phyloP scores from a whole-genome alignment of 2,797 vertebrate genomes.

The Hirundo rustica region DNA sequence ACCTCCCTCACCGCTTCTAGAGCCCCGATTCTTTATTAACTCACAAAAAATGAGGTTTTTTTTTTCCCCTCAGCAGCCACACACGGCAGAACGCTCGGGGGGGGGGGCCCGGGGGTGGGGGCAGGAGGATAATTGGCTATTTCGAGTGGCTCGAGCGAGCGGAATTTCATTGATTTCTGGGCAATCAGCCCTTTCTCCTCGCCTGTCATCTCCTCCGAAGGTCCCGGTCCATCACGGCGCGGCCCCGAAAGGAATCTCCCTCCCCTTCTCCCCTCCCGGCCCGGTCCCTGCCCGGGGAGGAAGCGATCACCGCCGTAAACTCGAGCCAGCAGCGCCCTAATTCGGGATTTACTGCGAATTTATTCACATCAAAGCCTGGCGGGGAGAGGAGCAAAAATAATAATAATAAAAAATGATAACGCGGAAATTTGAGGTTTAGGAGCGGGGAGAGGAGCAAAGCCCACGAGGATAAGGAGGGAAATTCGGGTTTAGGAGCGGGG shows the following conservation, averaged over 20 bases:
- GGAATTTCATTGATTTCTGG: neutral
- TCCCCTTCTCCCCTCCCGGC: neutral
- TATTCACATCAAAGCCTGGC: neutral
- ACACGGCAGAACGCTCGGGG: neutral
- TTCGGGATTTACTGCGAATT: constrained; percentile 26
- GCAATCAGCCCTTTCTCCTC: neutral
- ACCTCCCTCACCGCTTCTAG: neutral
- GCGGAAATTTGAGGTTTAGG: too few species aligned
- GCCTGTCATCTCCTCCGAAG: neutral
- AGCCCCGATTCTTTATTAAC: constrained; percentile 8
- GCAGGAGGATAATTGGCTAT: neutral
- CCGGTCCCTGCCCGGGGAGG: neutral
- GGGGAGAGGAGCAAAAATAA: neutral
- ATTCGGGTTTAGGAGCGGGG: too few species aligned
- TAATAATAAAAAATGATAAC: too few species aligned
- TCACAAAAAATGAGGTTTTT: neutral
- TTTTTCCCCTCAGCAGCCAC: neutral
- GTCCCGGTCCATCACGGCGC: neutral
- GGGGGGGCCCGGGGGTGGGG: neutral
- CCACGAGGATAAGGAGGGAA: too few species aligned
- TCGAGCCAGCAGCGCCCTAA: constrained; percentile 17
- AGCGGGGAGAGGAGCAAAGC: too few species aligned
- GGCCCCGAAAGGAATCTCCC: neutral
- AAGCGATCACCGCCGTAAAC: constrained; percentile 18
- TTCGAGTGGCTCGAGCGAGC: neutral